Percentiles rank a stretch among this genome's conserved stretches.
phyloP scores from a whole-genome alignment of 2,797 vertebrate species.

The Podarcis lilfordi region DNA sequence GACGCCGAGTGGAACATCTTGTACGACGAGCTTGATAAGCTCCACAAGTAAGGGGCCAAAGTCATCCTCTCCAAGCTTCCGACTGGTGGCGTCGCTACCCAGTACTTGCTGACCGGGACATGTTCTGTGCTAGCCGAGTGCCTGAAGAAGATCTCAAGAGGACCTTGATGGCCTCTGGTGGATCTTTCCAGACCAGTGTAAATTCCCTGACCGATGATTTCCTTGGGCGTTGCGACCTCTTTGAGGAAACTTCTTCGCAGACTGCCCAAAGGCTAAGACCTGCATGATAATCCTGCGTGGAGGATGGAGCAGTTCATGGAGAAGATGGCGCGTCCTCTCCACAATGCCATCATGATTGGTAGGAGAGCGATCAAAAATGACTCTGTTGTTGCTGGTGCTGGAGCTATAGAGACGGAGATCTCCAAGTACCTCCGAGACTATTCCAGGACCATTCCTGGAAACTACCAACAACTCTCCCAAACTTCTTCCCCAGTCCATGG shows the following conservation, averaged over 20 bases:
- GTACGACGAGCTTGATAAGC: slow-evolving; percentile 96
- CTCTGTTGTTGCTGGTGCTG: slow-evolving; percentile 92
- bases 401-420: slow-evolving; percentile 98
- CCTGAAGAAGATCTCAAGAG: slow-evolving; percentile 95
- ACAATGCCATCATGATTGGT: too few species aligned
- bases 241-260: too few species aligned
- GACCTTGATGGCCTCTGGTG: slow-evolving; percentile 89
- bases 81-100: slow-evolving; percentile 95
- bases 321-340: too few species aligned
- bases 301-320: too few species aligned
- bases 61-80: slow-evolving; percentile 93
- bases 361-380: slow-evolving; percentile 77
- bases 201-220: too few species aligned
- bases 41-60: slow-evolving; percentile 91
- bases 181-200: too few species aligned
- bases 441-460: slow-evolving; percentile 90
- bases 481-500: neutral
- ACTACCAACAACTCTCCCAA: neutral
- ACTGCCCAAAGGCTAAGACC: too few species aligned
- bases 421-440: slow-evolving; percentile 95
- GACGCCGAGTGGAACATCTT: slow-evolving; percentile 98
- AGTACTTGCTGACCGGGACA: slow-evolving; percentile 95
- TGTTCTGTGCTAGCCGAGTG: slow-evolving; percentile 96
- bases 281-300: too few species aligned
- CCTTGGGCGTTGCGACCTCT: too few species aligned